These are phyloP conservation scores for Cebidichthys violaceus DNA, from an alignment of 2,113 vertebrate species.

Conservation along the genomic window DNA sequence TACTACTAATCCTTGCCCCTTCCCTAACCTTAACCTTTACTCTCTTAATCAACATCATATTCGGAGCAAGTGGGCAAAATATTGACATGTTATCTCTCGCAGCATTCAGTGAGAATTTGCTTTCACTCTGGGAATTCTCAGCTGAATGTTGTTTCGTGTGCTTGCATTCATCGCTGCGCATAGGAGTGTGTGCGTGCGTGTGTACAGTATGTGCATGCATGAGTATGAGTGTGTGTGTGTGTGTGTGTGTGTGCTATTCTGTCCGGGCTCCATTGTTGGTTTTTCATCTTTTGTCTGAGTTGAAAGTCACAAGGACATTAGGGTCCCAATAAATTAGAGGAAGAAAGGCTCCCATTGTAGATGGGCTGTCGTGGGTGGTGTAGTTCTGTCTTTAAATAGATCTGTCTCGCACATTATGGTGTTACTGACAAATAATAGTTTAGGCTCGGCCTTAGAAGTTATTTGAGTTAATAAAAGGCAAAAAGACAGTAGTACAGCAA, in stretches of 20 bases:
- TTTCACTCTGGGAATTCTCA: conserved; percentile 74
- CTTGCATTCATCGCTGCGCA: conserved; percentile 25
- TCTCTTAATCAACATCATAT: conserved; percentile 88
- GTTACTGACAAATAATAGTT: conserved; percentile 64
- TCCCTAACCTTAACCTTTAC: conserved; percentile 86
- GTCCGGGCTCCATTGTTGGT: conserved; percentile 52
- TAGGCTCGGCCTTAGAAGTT: conserved; percentile 72
- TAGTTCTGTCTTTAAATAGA: conserved; percentile 69
- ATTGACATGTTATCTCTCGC: conserved; percentile 81
- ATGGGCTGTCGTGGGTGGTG: conserved; percentile 70
- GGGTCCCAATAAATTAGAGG: conserved; percentile 75
- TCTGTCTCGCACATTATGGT: conserved; percentile 70
- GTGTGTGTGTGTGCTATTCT: conserved; percentile 44
- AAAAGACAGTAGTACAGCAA: conserved; percentile 62
- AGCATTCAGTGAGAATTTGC: conserved; percentile 70
- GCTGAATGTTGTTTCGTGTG: conserved; percentile 59
- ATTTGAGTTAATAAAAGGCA: conserved; percentile 73
- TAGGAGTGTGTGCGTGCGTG: neutral
- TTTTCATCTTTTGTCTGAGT: conserved; percentile 74
- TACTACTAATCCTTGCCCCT: conserved; percentile 83
- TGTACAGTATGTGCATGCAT: conserved; percentile 17
- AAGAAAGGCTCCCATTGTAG: conserved; percentile 76
- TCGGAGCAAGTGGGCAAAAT: conserved; percentile 81
- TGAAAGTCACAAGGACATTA: conserved; percentile 76
- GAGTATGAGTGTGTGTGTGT: neutral